A percentile compares a stretch with the other conserved stretches of the same genome.
Conservation (phyloP, 2,113 vertebrate genomes). For the Scomber japonicus region DNA sequence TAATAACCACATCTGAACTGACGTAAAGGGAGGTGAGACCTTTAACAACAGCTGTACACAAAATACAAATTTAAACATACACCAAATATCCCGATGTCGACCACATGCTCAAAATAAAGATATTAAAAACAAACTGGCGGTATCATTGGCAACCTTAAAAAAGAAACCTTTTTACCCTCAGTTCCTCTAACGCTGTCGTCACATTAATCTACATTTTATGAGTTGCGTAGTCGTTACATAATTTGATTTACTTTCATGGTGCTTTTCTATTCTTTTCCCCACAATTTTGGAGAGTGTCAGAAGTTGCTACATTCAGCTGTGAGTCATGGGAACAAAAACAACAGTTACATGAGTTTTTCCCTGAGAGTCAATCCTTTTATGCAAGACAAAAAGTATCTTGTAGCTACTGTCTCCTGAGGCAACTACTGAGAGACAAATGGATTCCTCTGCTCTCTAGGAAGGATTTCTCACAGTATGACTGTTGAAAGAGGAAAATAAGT, state of each 20-base stretch:
- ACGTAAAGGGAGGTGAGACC: too few species aligned
- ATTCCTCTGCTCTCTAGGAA: too few species aligned
- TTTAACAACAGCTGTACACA: not conserved
- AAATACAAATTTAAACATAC: too few species aligned
- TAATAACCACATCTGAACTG: not conserved
- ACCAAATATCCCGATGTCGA: not conserved
- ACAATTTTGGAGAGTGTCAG: not conserved
- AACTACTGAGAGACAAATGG: not conserved
- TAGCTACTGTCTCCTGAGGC: not conserved
- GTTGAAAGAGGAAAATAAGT: too few species aligned
- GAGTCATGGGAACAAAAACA: slow-evolving; percentile 9
- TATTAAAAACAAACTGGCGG: too few species aligned
- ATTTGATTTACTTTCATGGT: not conserved
- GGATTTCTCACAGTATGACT: too few species aligned
- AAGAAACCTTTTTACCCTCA: too few species aligned
- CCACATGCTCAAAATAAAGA: too few species aligned
- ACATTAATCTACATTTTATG: too few species aligned
- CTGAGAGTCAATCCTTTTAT: not conserved
- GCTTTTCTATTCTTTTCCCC: not conserved
- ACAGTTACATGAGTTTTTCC: not conserved
- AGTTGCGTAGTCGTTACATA: not conserved
- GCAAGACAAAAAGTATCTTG: not conserved
- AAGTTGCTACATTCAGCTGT: not conserved
- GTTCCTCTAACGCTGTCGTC: too few species aligned
- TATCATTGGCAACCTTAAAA: too few species aligned